Evolutionary conservation across 1,140 invertebrate species (phyloP).

Genomic region (Adoxophyes honmai): DNA sequence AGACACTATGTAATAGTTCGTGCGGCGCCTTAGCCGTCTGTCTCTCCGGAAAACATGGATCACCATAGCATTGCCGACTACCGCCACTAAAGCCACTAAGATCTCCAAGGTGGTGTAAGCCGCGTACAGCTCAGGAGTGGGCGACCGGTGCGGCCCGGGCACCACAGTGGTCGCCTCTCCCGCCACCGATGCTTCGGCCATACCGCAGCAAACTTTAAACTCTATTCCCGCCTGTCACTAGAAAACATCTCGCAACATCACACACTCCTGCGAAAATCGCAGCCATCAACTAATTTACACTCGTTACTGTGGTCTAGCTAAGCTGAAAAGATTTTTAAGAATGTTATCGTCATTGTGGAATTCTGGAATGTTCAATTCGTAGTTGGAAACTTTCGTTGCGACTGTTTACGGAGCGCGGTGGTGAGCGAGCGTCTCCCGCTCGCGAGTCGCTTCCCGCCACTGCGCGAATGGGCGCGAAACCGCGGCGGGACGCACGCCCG

Average conservation of each 20-base stretch:
- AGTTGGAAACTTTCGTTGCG: slow-evolving; percentile 14
- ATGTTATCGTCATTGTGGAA: too few species aligned
- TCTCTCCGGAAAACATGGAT: slow-evolving; percentile 90
- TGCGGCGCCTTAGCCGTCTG: slow-evolving; percentile 85
- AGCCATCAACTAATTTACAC: too few species aligned
- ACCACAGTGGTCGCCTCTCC: slow-evolving; percentile 35
- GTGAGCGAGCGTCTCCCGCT: slow-evolving; percentile 47
- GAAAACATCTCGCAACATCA: too few species aligned
- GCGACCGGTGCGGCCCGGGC: slow-evolving; percentile 56
- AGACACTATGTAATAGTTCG: slow-evolving; percentile 95
- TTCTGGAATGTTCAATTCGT: slow-evolving; percentile 2
- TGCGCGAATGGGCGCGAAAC: slow-evolving; percentile 63
- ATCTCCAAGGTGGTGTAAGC: slow-evolving; percentile 87
- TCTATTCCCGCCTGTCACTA: background rate
- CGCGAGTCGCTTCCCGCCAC: slow-evolving; percentile 58
- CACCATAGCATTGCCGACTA: slow-evolving; percentile 91
- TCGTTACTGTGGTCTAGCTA: too few species aligned
- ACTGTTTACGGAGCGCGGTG: slow-evolving; percentile 5
- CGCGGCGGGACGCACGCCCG: slow-evolving; percentile 43
- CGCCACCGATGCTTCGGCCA: slow-evolving; percentile 29
- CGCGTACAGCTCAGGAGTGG: slow-evolving; percentile 78
- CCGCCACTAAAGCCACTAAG: slow-evolving; percentile 87
- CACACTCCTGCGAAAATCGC: too few species aligned
- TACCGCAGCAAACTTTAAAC: slow-evolving; percentile 21
- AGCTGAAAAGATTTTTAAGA: too few species aligned